A percentile compares a stretch with the other conserved stretches of the same genome.
Evolutionary conservation across 2,797 vertebrate genomes (phyloP).

Genomic region (Phrynocephalus vlangalii): DNA sequence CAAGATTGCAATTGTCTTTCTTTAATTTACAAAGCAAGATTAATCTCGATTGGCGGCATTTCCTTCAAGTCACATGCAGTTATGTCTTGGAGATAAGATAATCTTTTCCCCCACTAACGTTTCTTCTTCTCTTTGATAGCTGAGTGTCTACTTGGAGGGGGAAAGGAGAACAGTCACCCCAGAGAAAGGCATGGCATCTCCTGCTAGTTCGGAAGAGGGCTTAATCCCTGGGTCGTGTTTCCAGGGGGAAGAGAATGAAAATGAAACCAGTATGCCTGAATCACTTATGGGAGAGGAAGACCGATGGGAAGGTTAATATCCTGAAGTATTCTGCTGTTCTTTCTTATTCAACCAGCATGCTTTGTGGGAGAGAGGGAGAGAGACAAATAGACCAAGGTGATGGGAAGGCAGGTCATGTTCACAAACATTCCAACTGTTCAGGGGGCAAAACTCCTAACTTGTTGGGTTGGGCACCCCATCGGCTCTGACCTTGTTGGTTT

Average conservation of each 20-base stretch:
- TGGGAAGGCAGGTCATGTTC: not conserved
- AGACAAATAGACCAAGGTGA: not conserved
- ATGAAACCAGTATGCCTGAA: not conserved
- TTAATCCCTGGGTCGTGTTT: fast-evolving
- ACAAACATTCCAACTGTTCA: not conserved
- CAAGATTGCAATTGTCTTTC: too few species aligned
- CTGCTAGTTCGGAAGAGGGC: not conserved
- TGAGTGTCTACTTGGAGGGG: not conserved
- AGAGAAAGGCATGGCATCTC: not conserved
- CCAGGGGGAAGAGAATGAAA: conserved; percentile 3
- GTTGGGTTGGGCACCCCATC: not conserved
- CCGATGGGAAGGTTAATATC: conserved; percentile 46
- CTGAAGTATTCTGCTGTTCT: not conserved
- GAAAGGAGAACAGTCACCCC: not conserved
- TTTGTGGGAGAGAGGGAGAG: not conserved
- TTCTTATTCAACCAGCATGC: not conserved
- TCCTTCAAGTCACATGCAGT: not conserved
- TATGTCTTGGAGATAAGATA: not conserved
- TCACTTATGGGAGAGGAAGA: not conserved
- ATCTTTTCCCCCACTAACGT: not conserved
- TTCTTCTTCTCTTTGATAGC: conserved; percentile 45
- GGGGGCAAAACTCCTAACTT: not conserved
- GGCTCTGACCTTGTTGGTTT: not conserved
- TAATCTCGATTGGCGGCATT: not conserved
- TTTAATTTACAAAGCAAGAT: too few species aligned